Base-by-base conservation (phyloP, 2,888 invertebrate species). In the Myopa testacea region DNA sequence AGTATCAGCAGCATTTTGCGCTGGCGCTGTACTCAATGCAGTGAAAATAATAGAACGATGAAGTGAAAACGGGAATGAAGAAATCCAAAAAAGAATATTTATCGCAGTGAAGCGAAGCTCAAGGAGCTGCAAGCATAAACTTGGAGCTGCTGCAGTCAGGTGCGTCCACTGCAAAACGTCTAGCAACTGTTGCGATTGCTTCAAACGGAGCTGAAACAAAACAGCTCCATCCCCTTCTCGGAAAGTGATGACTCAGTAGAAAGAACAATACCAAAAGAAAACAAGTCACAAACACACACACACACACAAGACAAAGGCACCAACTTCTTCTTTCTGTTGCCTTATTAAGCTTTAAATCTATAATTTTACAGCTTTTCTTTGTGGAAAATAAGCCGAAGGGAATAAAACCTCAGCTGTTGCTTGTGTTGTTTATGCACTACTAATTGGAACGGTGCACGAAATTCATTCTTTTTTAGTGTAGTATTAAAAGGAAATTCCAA, bases 141-240 rank as follows among this genome's bases (percentile, higher is more conserved):
- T 70, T 70, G 70, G 14, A 62, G 71, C 71, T 19, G 26, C 26
- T 26, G 58, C 14, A 71, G 45, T 72, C 72, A 72, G 62, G 72
- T 72, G 72, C 72, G 45, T 60, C 62, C 40, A 26, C 60, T 58
- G 37, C 26, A 52, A 16, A 71, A 37, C 38, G 26, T 52, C 52
- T 26, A 5, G 38, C 16, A 70, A 52, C 55, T 55, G 55, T 34
- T 19, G 16, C 70, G 34, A 45, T 37, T 52, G 70, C 70, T 52
- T 45, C 14, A 70, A 55, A 55, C 26, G 40, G 67, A 67, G 67
- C 67, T 37, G 34, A 26, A 26, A 65, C 67, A 16, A 55, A 6
- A 12, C 4, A 55, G 55, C 55, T 55, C 55, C 55, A 14, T 8
- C 45, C 26, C 26, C 26, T 26, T 26, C 26, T 2, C 26, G 12